Percentiles rank a stretch among this genome's conserved stretches.
Evolutionary conservation across 2,888 invertebrate genomes (phyloP).

Genomic region (Acronicta psi): DNA sequence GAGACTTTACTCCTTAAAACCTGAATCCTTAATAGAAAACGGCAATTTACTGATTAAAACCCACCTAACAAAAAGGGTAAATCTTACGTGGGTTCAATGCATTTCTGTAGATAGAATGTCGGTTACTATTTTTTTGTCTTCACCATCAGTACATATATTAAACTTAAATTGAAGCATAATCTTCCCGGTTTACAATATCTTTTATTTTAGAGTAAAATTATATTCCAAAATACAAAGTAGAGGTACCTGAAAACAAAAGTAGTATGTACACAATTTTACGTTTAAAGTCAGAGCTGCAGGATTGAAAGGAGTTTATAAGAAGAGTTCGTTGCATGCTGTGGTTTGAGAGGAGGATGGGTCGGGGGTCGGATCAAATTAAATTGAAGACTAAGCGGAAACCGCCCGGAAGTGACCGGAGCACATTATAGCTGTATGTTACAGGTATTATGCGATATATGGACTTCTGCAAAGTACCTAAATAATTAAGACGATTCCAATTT

Average conservation of each 20-base stretch:
- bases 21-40: not conserved
- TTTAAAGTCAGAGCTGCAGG: conserved; percentile 60
- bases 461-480: not conserved
- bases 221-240: conserved; percentile 6
- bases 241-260: conserved; percentile 31
- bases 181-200: no score
- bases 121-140: no score
- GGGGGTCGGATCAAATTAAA: conserved; percentile 76
- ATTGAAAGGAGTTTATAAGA: conserved; percentile 76
- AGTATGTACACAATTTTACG: conserved; percentile 52
- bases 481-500: no score
- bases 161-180: not conserved
- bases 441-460: conserved; percentile 6
- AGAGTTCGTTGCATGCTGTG: conserved; percentile 73
- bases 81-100: no score
- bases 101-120: no score
- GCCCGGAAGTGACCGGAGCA: conserved; percentile 66
- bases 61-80: no score
- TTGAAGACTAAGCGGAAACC: conserved; percentile 76
- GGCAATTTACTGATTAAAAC: no score
- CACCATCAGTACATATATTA: no score
- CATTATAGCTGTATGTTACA: conserved; percentile 55
- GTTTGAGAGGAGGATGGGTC: conserved; percentile 55
- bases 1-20: not conserved
- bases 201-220: not conserved